Base-by-base conservation (phyloP, 2,888 invertebrate species). In the Ceratothoa steindachneri region DNA sequence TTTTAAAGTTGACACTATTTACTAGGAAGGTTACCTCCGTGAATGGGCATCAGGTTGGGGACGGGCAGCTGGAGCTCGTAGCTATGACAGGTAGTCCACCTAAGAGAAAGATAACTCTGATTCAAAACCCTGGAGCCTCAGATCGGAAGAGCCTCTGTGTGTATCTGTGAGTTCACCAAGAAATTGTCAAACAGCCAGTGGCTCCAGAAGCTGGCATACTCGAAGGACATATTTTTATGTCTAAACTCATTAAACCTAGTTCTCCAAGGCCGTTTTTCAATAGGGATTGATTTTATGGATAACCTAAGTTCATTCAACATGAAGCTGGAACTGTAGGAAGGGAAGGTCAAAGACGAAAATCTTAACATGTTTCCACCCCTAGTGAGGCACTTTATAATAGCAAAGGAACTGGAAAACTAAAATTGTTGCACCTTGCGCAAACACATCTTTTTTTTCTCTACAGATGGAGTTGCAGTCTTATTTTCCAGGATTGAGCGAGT, bases 301-400 rank as follows among this genome's bases (percentile, higher is more conserved):
- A 71, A 71, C 65, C 27, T 71, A 3, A 65, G 64, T 28, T 65
- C 70, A 64, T 28, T 70, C 29, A 64, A 29, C 27, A 55, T 41
- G 71, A 72, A 72, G 55, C 72, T 72, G 72, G 68, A 72, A 30
- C 30, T 72, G 27, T 51, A 67, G 67, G 67, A 67, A 67, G 55
- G 52, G 51, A 72, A 67, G 53, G 72, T 72, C 28, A 67, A 67
- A 72, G 72, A 72, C 55, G 67, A 52, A 72, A 67, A 67, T 71
- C 66, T 71, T n/a, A 66, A 65, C 65, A 66, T 66, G 71, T 71
- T 71, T 71, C n/a, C n/a, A n/a, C n/a, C n/a, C n/a, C 28, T 2
- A 53, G 71, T 65, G 65, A 30, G 51, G 27, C 41, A 30, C 71
- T 19, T 71, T 64, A 65, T 60, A 71, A 71, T 64, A n/a, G n/a